Evolutionary conservation across 2,888 invertebrate genomes (phyloP).

Genomic region (Anorthoa munda): DNA sequence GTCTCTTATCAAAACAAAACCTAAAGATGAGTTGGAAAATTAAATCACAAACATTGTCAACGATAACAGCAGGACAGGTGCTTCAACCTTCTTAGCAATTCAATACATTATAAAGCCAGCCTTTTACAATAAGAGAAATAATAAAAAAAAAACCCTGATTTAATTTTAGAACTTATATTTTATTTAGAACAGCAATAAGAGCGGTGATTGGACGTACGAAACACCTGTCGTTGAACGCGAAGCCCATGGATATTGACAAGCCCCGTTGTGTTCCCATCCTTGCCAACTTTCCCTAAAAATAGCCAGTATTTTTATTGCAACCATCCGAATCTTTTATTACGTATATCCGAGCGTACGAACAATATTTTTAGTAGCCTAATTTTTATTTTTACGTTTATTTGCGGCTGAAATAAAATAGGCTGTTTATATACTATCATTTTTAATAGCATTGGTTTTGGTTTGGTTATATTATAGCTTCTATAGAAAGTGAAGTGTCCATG

Average conservation of each 20-base stretch:
- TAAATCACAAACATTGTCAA: constrained; percentile 4
- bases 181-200: constrained; percentile 36
- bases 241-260: constrained; percentile 43
- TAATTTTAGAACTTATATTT: constrained; percentile 41
- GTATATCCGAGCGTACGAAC: constrained; percentile 36
- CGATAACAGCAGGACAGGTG: not conserved
- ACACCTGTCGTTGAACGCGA: constrained; percentile 48
- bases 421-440: constrained; percentile 39
- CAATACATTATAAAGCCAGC: constrained; percentile 13
- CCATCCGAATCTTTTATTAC: constrained; percentile 54
- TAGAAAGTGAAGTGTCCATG: not conserved
- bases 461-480: not conserved
- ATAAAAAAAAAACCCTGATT: constrained; percentile 1
- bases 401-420: constrained; percentile 16
- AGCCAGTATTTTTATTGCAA: constrained; percentile 51
- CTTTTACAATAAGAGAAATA: not conserved
- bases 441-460: constrained; percentile 13
- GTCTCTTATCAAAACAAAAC: not conserved
- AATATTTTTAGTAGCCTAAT: constrained; percentile 52
- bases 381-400: constrained; percentile 49
- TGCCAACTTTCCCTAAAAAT: constrained; percentile 53
- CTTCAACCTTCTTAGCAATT: not conserved
- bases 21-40: not conserved
- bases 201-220: constrained; percentile 15
- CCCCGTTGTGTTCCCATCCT: constrained; percentile 8